Conservation (phyloP, 2,797 vertebrate species). For the Columba guinea region DNA sequence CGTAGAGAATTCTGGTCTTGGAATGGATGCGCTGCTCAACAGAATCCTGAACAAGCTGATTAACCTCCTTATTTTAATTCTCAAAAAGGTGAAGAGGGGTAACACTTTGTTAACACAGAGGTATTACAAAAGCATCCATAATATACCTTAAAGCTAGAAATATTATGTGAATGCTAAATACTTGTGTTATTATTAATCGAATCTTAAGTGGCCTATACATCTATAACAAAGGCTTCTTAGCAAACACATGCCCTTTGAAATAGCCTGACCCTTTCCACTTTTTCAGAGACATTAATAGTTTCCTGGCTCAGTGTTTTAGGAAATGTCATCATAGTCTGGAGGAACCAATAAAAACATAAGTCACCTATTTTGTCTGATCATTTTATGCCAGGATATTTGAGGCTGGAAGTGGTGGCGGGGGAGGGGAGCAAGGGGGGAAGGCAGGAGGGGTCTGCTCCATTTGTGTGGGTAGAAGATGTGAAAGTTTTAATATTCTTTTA, state of each 20-base stretch:
- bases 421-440: no score
- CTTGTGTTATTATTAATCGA: neutral
- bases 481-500: neutral
- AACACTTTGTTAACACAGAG: neutral
- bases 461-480: conserved; percentile 30
- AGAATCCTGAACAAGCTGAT: neutral
- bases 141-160: neutral
- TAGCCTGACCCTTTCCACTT: conserved; percentile 60
- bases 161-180: neutral
- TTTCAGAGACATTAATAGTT: conserved; percentile 76
- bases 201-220: neutral
- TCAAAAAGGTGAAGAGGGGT: neutral
- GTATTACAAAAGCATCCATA: neutral
- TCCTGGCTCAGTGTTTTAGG: conserved; percentile 75
- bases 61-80: neutral
- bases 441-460: neutral
- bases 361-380: conserved; percentile 75
- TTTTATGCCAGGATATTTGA: conserved; percentile 69
- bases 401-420: neutral
- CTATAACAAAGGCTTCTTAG: conserved; percentile 26
- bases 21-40: neutral
- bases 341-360: conserved; percentile 81
- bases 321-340: conserved; percentile 78
- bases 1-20: neutral
- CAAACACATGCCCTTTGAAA: conserved; percentile 55